These are phyloP conservation scores for Parochlus steinenii DNA, from an alignment of 2,888 invertebrate genomes.

Conservation along the genomic window DNA sequence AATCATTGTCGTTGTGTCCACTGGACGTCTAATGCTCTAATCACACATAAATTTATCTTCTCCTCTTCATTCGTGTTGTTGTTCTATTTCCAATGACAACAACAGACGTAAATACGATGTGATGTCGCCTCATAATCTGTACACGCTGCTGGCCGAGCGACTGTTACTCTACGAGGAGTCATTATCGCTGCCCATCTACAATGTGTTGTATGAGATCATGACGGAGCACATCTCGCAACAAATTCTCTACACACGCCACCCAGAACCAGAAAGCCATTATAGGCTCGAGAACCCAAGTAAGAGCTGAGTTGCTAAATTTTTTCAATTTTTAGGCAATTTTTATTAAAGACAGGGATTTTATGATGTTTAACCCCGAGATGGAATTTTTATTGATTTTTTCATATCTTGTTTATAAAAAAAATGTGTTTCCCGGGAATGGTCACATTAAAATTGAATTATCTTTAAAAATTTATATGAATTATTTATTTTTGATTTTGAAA, in stretches of 20 bases:
- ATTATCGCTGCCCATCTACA: conserved; percentile 88
- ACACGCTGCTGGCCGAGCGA: conserved; percentile 87
- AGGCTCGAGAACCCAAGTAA: conserved; percentile 92
- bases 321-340: too few relatives aligned
- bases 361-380: conserved; percentile 2
- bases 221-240: conserved; percentile 94
- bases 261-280: conserved; percentile 89
- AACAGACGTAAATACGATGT: conserved; percentile 93
- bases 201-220: conserved; percentile 95
- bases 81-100: too few relatives aligned
- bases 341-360: not conserved
- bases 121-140: conserved; percentile 96
- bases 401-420: too few relatives aligned
- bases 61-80: too few relatives aligned
- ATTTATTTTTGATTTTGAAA: too few relatives aligned
- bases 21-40: too few relatives aligned
- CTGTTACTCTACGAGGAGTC: conserved; percentile 77
- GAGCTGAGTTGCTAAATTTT: conserved; percentile 22
- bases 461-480: too few relatives aligned
- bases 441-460: too few relatives aligned
- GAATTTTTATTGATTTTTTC: too few relatives aligned
- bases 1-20: too few relatives aligned
- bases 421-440: too few relatives aligned
- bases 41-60: too few relatives aligned
- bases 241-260: conserved; percentile 82